Conservation (phyloP, 2,797 vertebrate species). For the Taenioides sp. region DNA sequence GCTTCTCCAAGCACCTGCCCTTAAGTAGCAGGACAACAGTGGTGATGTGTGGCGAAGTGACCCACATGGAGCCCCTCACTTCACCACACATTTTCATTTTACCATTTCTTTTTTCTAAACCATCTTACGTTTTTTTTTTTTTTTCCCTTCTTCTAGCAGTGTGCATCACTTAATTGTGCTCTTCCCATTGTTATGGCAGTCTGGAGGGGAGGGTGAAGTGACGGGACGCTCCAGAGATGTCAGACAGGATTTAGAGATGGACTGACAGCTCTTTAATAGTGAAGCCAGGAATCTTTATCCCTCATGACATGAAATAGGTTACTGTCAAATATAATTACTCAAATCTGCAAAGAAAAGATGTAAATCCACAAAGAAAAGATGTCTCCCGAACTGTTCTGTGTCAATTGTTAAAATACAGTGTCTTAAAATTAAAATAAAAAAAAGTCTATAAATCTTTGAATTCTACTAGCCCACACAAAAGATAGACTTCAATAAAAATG, state of each 20-base stretch:
- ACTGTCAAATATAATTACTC: constrained; percentile 16
- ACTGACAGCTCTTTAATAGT: constrained; percentile 18
- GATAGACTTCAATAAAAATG: not conserved
- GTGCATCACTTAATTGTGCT: constrained; percentile 27
- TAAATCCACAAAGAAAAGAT: constrained; percentile 12
- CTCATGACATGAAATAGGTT: constrained; percentile 15
- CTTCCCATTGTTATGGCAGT: constrained; percentile 20
- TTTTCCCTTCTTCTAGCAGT: constrained; percentile 13
- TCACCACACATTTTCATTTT: constrained; percentile 15
- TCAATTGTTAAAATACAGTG: constrained; percentile 1
- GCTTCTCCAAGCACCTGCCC: constrained; percentile 43
- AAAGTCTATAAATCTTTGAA: not conserved
- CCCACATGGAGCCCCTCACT: constrained; percentile 26
- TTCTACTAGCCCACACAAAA: not conserved
- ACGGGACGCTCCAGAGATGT: constrained; percentile 1
- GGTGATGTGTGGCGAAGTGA: constrained; percentile 42
- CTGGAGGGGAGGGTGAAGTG: constrained; percentile 11
- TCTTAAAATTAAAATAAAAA: not conserved
- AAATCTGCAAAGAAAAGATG: constrained; percentile 12
- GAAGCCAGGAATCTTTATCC: constrained; percentile 19
- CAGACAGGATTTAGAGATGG: constrained; percentile 12
- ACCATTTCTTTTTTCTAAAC: not conserved
- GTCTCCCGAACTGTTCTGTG: not conserved
- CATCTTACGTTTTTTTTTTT: not conserved
- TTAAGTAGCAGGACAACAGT: constrained; percentile 38